These are phyloP conservation scores for Trisateles emortualis DNA, from an alignment of 2,888 invertebrate species.

Conservation along the genomic window DNA sequence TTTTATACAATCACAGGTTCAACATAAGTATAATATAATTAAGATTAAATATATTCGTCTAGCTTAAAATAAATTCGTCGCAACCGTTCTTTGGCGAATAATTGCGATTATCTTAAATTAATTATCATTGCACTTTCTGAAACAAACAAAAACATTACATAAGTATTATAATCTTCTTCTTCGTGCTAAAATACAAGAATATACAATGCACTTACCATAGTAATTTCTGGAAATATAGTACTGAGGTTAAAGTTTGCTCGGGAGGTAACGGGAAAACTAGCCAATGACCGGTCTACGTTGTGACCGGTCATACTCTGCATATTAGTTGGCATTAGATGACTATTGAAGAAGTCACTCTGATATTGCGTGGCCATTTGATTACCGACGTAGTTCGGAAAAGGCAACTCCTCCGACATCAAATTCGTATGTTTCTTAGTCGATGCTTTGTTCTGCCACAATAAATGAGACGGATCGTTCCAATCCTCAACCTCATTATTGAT, in stretches of 20 bases:
- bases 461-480: conserved; percentile 74
- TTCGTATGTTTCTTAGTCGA: conserved; percentile 71
- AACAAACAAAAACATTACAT: conserved; percentile 50
- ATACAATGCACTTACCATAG: conserved; percentile 82
- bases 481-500: conserved; percentile 72
- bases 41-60: conserved; percentile 2
- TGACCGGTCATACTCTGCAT: conserved; percentile 72
- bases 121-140: conserved; percentile 81
- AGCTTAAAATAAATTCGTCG: conserved; percentile 1
- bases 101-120: conserved; percentile 19
- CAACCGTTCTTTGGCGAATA: not conserved
- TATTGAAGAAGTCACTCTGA: conserved; percentile 79
- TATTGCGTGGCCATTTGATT: conserved; percentile 80
- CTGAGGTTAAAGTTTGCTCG: conserved; percentile 93
- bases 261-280: conserved; percentile 76
- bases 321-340: conserved; percentile 75
- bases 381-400: conserved; percentile 76
- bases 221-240: conserved; percentile 94
- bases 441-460: conserved; percentile 77
- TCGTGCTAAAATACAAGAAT: too few species aligned
- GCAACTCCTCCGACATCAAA: conserved; percentile 71
- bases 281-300: conserved; percentile 69
- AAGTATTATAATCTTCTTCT: not conserved
- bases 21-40: conserved; percentile 2
- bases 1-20: conserved; percentile 12